Evolutionary conservation across 2,113 vertebrate genomes (phyloP), one percentile per base, ranked within the genome.

Genomic region (Campylomormyrus tamandua): DNA sequence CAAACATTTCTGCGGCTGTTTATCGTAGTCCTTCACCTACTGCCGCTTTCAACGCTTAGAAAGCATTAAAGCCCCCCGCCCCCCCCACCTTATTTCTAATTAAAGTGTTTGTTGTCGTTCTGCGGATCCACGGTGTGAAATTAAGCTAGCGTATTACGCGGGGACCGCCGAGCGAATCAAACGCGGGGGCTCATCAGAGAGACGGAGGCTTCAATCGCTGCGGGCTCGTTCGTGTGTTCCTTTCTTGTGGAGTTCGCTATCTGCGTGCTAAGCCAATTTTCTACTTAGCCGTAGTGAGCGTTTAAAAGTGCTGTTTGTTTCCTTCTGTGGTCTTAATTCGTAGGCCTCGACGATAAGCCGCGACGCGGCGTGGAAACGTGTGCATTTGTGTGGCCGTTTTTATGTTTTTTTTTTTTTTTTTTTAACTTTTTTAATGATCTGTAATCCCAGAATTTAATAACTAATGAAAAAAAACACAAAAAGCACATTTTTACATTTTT

Each of bases 191-290:
- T 93, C 96, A 93, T 96, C 94, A 93, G 93, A 95, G 95, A 96
- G 94, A 93, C 94, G 95, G 94, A 94, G 94, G 96, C 95, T 97
- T 98, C 96, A 96, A 96, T 53, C 85, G 19, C 85, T 35, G 85
- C 42, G 0, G 96, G 96, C 95, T 96, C 96, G 95, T 96, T 96
- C 96, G 94, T 96, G 93, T 96, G 95, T 97, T 97, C 94, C 95
- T 95, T 97, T 80, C 35, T 98, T 97, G 95, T 98, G 97, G 96
- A 93, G 92, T 92, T 95, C 91, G 96, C 96, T 96, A 96, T 97
- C 96, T 97, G 94, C 92, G 94, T 95, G 92, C 95, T 98, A 98
- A 98, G 97, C 97, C 97, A 97, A 98, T 99, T 99, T 98, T 98
- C 97, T 98, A 96, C 97, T 97, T 97, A 96, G 95, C 96, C 96